A percentile compares a stretch with the other conserved stretches of the same genome.
Evolutionary conservation across 2,888 invertebrate species (phyloP).

Genomic region (Eupithecia abbreviata): DNA sequence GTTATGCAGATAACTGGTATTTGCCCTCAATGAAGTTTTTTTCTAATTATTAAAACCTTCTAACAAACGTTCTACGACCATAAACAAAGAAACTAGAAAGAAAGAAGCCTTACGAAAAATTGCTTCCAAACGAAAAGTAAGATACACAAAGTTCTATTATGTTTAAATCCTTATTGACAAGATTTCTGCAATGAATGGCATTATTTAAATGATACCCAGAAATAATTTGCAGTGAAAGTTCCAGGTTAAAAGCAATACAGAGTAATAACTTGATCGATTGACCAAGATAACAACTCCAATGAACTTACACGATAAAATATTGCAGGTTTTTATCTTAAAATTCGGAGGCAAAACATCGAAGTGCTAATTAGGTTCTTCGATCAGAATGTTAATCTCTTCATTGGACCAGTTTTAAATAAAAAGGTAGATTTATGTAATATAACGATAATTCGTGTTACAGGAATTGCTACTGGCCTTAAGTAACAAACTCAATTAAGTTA

Average conservation of each 20-base stretch:
- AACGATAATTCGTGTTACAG: neutral
- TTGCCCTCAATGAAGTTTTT: no score
- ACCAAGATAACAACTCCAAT: conserved; percentile 36
- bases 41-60: no score
- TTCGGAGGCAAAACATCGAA: conserved; percentile 13
- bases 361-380: conserved; percentile 25
- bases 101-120: neutral
- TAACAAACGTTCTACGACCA: no score
- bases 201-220: conserved; percentile 25
- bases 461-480: neutral
- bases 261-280: conserved; percentile 43
- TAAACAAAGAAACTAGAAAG: neutral
- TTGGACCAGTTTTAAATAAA: conserved; percentile 1
- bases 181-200: conserved; percentile 7
- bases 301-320: conserved; percentile 35
- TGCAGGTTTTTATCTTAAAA: conserved; percentile 28
- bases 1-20: no score
- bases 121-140: neutral
- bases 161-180: neutral
- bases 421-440: neutral
- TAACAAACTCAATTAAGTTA: neutral
- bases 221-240: conserved; percentile 31
- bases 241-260: conserved; percentile 38
- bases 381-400: conserved; percentile 13
- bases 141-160: neutral